Percentiles rank a stretch among this genome's conserved stretches.
These are phyloP conservation scores for Phrynosoma blainvillii DNA, from an alignment of 2,113 vertebrate species.

Conservation along the genomic window DNA sequence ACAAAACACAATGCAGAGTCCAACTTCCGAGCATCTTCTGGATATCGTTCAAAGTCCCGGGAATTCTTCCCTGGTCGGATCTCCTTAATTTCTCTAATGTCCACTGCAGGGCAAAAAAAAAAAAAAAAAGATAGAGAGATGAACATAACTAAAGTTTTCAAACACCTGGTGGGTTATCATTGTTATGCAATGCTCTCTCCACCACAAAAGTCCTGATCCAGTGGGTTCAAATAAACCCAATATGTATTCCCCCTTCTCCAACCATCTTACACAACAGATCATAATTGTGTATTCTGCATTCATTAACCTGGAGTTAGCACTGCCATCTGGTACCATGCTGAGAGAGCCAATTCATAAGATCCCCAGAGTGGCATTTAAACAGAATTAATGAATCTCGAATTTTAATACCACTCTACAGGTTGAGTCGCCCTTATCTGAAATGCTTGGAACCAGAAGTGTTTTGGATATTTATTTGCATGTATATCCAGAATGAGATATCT, in stretches of 20 bases:
- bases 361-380: background rate
- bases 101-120: conserved; percentile 71
- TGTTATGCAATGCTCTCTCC: too few species aligned
- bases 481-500: too few species aligned
- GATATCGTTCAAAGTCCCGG: conserved; percentile 87
- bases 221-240: too few species aligned
- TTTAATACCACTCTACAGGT: background rate
- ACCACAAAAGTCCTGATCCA: background rate
- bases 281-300: background rate
- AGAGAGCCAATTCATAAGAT: background rate
- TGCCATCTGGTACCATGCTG: background rate
- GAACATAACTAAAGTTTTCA: background rate
- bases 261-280: too few species aligned
- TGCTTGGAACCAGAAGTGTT: too few species aligned
- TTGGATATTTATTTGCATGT: too few species aligned
- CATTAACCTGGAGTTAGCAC: background rate
- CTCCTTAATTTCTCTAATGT: conserved; percentile 88
- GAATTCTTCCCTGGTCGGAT: conserved; percentile 86
- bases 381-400: background rate
- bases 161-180: background rate
- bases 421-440: background rate
- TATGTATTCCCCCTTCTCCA: background rate
- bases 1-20: conserved; percentile 86
- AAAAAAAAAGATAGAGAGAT: conserved; percentile 12
- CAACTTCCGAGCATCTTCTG: conserved; percentile 85